Evolutionary conservation across 1,140 invertebrate species (phyloP), one percentile per base, ranked within the genome.

Genomic region (Andricus grossulariae): DNA sequence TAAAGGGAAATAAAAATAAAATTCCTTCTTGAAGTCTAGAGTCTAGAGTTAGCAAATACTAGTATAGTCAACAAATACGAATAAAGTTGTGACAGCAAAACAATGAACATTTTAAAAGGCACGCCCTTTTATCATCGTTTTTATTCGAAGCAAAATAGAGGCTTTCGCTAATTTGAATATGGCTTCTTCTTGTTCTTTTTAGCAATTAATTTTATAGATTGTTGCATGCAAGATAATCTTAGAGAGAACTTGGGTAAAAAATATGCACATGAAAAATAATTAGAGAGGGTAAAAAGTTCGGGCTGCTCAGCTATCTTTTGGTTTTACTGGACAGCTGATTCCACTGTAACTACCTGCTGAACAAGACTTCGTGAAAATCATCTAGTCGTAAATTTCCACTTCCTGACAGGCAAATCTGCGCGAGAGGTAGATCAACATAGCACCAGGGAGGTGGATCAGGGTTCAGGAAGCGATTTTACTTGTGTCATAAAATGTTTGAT

Each of bases 361-460:
- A 15, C 32, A 66, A 32, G 13, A 45, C 25, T 66, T 66, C 13
- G 3, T 45, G 25, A 66, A 66, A 66, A 66, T 66, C 32, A 45
- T 66, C 60, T 8, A 66, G 60, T 66, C 60, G 60, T 66, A 66
- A 66, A 66, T 66, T 66, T 66, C 60, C 60, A 66, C 60, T 66
- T 66, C 60, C 60, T 66, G 60, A 66, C 60, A 66, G 25, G 60
- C 39, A 66, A 66, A 66, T 66, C 32, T 45, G 25, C 60, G 25
- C 25, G 32, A 66, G 25, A 66, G 25, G 60, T 45, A 21, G 39
- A 32, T 66, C 57, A 66, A 10, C 57, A 66, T 25, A 32, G 25
- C 39, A 15, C 32, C 16, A 39, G 13, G 25, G 13, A 66, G 18
- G 52, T 54, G 10, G 52, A 19, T 66, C 25, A 66, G 25, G 60